These are phyloP conservation scores for Nomada flava DNA, from an alignment of 2,888 invertebrate species.

Conservation along the genomic window DNA sequence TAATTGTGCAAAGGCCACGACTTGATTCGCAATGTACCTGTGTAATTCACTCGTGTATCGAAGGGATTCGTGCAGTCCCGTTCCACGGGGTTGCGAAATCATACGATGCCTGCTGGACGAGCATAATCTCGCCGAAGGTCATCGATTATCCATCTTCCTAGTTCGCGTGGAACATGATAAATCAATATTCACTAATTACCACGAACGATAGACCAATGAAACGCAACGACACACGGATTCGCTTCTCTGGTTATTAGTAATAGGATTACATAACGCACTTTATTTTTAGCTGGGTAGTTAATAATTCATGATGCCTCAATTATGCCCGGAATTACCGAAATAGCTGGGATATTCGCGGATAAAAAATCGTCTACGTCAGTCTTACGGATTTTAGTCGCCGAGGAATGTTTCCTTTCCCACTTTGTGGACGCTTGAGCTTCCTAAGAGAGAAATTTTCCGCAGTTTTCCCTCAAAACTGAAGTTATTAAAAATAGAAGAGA, in stretches of 20 bases:
- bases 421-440: too few species aligned
- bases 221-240: neutral
- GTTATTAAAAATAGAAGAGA: too few species aligned
- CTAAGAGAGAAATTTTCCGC: neutral
- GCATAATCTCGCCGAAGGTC: conserved; percentile 39
- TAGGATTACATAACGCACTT: neutral
- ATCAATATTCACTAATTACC: conserved; percentile 37
- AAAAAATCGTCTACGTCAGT: neutral
- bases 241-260: neutral
- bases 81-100: conserved; percentile 13
- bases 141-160: conserved; percentile 33
- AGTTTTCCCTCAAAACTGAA: too few species aligned
- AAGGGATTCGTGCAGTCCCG: conserved; percentile 2
- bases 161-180: conserved; percentile 9
- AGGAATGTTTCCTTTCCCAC: too few species aligned
- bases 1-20: neutral
- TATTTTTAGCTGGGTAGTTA: neutral
- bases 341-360: neutral
- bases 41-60: neutral
- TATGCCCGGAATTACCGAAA: neutral
- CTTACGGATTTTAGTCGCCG: too few species aligned
- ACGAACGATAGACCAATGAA: conserved; percentile 17
- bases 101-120: conserved; percentile 11
- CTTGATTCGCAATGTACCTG: conserved; percentile 1
- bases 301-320: neutral